Evolutionary conservation across 1,140 invertebrate genomes (phyloP).

Genomic region (Lasaia peninsularis): DNA sequence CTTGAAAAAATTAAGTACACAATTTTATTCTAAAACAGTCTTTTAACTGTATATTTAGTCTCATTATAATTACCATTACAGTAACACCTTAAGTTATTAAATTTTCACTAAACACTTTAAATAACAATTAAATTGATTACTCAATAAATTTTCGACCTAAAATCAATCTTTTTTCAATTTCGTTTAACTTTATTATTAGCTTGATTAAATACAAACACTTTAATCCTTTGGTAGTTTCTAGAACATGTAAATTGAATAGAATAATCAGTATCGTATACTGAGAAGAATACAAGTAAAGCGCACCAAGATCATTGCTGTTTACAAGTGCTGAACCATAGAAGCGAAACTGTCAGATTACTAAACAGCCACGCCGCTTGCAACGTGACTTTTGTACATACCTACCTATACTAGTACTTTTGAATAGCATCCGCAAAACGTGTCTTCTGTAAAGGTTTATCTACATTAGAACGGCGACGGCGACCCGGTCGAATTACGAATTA

Average conservation of each 20-base stretch:
- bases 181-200: background rate
- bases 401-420: background rate
- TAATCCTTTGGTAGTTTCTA: constrained; percentile 28
- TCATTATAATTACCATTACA: no score
- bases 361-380: constrained; percentile 67
- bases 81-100: background rate
- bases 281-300: constrained; percentile 33
- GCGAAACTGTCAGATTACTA: constrained; percentile 36
- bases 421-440: no score
- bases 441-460: no score
- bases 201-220: background rate
- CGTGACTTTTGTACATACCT: constrained; percentile 42
- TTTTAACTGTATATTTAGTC: no score
- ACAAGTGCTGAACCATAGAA: background rate
- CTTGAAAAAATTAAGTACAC: no score
- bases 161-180: background rate
- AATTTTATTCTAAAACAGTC: no score
- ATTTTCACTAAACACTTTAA: background rate
- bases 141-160: background rate
- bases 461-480: no score
- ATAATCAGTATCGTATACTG: constrained; percentile 21
- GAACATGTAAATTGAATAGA: constrained; percentile 32
- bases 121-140: background rate
- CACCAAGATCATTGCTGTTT: constrained; percentile 28
- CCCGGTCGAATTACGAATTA: background rate